Evolutionary conservation across 2,113 vertebrate genomes (phyloP), one percentile per base, ranked within the genome.

Genomic region (Murina feae): DNA sequence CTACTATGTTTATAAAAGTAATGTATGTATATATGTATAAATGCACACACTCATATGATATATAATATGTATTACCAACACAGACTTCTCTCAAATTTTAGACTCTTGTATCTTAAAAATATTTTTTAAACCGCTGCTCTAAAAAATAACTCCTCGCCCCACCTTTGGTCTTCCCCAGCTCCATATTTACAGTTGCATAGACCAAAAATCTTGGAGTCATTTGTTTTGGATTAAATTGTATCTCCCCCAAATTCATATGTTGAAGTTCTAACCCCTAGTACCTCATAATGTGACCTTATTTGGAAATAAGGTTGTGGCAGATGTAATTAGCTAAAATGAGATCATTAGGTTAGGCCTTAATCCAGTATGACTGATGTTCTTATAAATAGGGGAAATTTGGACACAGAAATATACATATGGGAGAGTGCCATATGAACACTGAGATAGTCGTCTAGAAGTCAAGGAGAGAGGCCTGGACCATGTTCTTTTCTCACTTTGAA

Each of bases 281-380:
- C 28, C 47, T 96, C 69, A 86, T 58, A 79, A 89, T 68, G 65
- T 65, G 25, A 68, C 55, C 30, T 90, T 87, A 68, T 81, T 86
- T 88, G n/a, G 65, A 92, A 94, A 71, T 63, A 80, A 17, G 17
- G 30, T 55, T 17, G 12, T 53, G 94, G 21, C 63, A 55, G n/a
- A 47, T 63, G 28, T 47, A 89, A 83, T 89, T 91, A 95, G 53
- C 55, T 92, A 72, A 69, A 51, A 95, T 76, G 76, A 96, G 44
- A 32, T 80, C 58, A 66, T 90, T 80, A 65, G 32, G 4, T 72
- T 55, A 4, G 68, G 65, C 55, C 32, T 18, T 71, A 68, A 69
- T 76, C 71, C 72, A 84, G 17, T n/a, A 44, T 74, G 68, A 84
- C 60, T 58, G 16, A 65, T 80, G 7, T 74, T 42, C 42, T 93